These are phyloP conservation scores for Aleiodes testaceus DNA, from an alignment of 2,888 invertebrate species.

Conservation along the genomic window DNA sequence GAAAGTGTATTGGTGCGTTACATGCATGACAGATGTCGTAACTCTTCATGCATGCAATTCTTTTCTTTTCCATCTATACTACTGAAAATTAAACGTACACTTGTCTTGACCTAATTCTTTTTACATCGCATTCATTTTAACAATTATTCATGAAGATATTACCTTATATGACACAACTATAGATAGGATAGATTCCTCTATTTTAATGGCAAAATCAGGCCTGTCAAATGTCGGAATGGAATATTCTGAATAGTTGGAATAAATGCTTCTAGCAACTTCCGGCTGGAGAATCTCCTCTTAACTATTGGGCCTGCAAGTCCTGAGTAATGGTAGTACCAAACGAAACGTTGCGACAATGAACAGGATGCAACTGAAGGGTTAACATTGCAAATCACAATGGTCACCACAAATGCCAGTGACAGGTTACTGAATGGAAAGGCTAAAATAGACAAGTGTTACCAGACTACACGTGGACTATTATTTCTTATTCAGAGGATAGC, in stretches of 20 bases:
- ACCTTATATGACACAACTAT: too few species aligned
- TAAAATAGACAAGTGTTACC: conserved; percentile 56
- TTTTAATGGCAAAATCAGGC: neutral
- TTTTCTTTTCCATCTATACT: neutral
- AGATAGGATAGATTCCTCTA: too few species aligned
- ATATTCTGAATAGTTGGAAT: conserved; percentile 49
- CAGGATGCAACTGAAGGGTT: conserved; percentile 69
- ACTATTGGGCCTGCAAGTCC: conserved; percentile 8
- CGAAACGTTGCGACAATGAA: conserved; percentile 62
- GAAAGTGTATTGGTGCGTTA: conserved; percentile 15
- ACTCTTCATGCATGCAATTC: neutral
- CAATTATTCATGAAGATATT: too few species aligned
- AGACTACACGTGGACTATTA: conserved; percentile 55
- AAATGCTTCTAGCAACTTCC: conserved; percentile 56
- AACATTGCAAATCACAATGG: conserved; percentile 70
- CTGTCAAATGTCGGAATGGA: conserved; percentile 12
- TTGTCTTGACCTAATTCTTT: conserved; percentile 1
- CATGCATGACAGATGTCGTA: neutral
- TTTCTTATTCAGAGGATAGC: conserved; percentile 33
- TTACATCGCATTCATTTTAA: neutral
- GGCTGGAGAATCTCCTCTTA: conserved; percentile 41
- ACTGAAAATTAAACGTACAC: neutral
- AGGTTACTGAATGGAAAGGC: conserved; percentile 63
- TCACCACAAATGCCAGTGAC: conserved; percentile 67
- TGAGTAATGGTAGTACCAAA: conserved; percentile 20